These are phyloP conservation scores for Suricata suricatta DNA, from an alignment of 2,113 vertebrate genomes.

Conservation along the genomic window DNA sequence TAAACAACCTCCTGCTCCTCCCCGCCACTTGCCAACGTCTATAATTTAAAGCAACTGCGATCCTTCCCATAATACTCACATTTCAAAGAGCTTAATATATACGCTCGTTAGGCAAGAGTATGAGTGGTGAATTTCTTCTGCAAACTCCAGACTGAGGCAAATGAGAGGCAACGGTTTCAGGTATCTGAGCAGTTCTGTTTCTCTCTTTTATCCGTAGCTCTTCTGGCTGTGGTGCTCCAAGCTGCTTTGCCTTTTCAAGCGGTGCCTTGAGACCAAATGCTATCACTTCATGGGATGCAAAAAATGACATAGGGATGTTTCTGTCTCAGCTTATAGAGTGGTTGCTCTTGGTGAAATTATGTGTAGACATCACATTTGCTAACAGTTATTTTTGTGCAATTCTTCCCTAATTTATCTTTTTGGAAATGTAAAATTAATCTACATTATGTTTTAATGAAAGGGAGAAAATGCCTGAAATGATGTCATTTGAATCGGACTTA, in stretches of 20 bases:
- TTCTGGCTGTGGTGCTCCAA: not conserved
- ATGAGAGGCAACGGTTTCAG: slow-evolving; percentile 36
- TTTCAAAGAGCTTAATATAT: slow-evolving; percentile 80
- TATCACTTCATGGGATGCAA: not conserved
- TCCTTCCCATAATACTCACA: slow-evolving; percentile 83
- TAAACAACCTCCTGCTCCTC: slow-evolving; percentile 84
- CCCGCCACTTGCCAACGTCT: slow-evolving; percentile 83
- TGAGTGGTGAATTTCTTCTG: not conserved
- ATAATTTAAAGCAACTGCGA: slow-evolving; percentile 91
- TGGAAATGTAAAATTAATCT: not conserved
- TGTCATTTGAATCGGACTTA: not conserved
- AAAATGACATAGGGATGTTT: not conserved
- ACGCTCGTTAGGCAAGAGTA: slow-evolving; percentile 54
- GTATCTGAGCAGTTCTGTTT: not conserved
- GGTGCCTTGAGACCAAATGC: not conserved
- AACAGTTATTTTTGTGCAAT: not conserved
- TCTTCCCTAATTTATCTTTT: not conserved
- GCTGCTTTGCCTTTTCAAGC: slow-evolving; percentile 36
- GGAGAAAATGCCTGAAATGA: not conserved
- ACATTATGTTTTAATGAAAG: not conserved
- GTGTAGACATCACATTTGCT: not conserved
- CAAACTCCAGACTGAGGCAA: slow-evolving; percentile 35
- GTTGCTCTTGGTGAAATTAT: not conserved
- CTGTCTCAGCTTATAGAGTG: not conserved
- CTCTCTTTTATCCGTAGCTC: not conserved